A percentile compares a stretch with the other conserved stretches of the same genome.
These are phyloP conservation scores for Fulmarus glacialis DNA, from an alignment of 2,113 vertebrate species.

Conservation along the genomic window DNA sequence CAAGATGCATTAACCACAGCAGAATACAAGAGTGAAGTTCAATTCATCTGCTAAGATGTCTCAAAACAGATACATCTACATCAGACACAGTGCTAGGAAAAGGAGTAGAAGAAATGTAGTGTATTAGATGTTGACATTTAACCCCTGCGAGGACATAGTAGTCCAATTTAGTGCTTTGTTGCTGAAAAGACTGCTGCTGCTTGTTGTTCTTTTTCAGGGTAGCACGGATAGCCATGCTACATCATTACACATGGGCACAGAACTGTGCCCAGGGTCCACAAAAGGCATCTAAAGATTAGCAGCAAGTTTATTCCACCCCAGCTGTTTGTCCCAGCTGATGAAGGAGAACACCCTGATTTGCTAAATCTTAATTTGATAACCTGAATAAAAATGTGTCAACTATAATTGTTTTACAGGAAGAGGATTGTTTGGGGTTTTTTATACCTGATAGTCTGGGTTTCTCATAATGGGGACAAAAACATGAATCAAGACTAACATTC, in stretches of 20 bases:
- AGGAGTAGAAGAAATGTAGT: background rate
- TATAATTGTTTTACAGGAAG: background rate
- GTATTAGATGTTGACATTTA: background rate
- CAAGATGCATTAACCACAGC: background rate
- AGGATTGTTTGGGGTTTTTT: rapidly evolving
- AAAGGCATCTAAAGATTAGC: background rate
- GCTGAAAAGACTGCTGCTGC: background rate
- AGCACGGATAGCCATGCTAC: rapidly evolving
- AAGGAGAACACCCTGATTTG: background rate
- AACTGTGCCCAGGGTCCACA: background rate
- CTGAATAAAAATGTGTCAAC: background rate
- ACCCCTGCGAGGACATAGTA: background rate
- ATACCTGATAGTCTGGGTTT: background rate
- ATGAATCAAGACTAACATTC: background rate
- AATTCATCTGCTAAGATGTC: background rate
- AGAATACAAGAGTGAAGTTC: background rate
- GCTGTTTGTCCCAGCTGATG: background rate
- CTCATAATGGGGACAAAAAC: background rate
- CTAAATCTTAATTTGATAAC: background rate
- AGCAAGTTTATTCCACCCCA: background rate
- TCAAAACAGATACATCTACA: background rate
- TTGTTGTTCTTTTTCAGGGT: background rate
- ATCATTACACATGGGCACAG: background rate
- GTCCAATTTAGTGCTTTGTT: background rate
- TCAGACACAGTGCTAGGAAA: background rate